These are phyloP conservation scores for Falco concolor DNA, from an alignment of 2,797 vertebrate genomes.

Conservation along the genomic window DNA sequence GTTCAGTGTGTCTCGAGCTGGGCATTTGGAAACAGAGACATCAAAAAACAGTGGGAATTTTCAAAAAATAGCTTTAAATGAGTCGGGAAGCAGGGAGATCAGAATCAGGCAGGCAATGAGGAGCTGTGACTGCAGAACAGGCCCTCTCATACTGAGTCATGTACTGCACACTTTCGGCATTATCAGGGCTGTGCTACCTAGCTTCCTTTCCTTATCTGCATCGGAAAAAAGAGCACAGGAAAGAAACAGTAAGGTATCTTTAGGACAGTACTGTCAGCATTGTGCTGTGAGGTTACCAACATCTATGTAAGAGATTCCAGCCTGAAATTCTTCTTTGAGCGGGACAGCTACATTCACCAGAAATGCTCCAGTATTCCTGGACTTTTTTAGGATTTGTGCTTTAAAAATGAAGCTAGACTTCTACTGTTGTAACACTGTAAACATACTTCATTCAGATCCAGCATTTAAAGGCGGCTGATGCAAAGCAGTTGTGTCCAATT, in stretches of 20 bases:
- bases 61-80: not conserved
- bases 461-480: not conserved
- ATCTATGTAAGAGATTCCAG: not conserved
- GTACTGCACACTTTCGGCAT: fast-evolving
- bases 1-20: not conserved
- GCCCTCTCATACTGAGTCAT: fast-evolving
- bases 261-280: not conserved
- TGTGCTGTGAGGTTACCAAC: not conserved
- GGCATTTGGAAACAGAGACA: not conserved
- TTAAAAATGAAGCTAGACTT: slow-evolving; percentile 13
- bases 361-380: not conserved
- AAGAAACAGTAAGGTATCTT: not conserved
- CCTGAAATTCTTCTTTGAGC: not conserved
- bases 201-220: not conserved
- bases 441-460: not conserved
- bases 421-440: not conserved
- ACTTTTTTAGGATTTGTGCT: not conserved
- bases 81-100: not conserved
- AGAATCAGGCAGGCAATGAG: not conserved
- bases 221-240: not conserved
- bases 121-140: not conserved
- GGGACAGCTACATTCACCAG: not conserved
- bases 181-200: not conserved
- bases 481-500: not conserved
- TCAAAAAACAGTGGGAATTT: not conserved